Conservation (phyloP, 2,113 vertebrate genomes). For the Otus sunia region DNA sequence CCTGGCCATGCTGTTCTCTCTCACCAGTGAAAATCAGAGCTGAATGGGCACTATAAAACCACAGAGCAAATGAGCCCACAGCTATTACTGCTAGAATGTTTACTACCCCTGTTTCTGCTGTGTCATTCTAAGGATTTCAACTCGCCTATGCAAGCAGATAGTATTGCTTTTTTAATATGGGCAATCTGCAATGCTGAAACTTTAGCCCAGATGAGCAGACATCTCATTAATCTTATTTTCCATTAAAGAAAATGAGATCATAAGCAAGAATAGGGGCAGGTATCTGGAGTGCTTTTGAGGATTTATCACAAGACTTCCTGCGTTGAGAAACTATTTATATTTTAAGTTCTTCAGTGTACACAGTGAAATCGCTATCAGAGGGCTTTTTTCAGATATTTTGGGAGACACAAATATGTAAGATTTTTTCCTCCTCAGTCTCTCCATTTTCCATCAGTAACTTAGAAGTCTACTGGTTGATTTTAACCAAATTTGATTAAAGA, state of each 20-base stretch:
- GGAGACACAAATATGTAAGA: not conserved
- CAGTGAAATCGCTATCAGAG: not conserved
- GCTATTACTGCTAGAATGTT: not conserved
- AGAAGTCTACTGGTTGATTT: not conserved
- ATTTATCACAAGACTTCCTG: not conserved
- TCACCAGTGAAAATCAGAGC: not conserved
- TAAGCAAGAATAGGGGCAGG: not conserved
- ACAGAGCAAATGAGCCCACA: not conserved
- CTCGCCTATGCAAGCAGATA: not conserved
- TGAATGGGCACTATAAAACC: not conserved
- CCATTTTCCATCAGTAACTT: not conserved
- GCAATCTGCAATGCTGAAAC: not conserved
- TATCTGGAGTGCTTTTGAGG: not conserved
- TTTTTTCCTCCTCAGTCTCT: not conserved
- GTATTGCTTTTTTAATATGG: not conserved
- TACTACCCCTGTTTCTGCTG: not conserved
- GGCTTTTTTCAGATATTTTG: not conserved
- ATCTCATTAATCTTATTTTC: not conserved
- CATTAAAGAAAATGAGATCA: not conserved
- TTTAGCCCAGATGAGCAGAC: not conserved
- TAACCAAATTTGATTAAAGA: not conserved
- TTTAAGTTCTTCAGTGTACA: not conserved
- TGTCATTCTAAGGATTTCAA: not conserved
- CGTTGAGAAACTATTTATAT: not conserved
- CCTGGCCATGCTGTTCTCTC: not conserved